Base-by-base conservation (phyloP, 2,113 vertebrate genomes). In the Bambusicola thoracicus region DNA sequence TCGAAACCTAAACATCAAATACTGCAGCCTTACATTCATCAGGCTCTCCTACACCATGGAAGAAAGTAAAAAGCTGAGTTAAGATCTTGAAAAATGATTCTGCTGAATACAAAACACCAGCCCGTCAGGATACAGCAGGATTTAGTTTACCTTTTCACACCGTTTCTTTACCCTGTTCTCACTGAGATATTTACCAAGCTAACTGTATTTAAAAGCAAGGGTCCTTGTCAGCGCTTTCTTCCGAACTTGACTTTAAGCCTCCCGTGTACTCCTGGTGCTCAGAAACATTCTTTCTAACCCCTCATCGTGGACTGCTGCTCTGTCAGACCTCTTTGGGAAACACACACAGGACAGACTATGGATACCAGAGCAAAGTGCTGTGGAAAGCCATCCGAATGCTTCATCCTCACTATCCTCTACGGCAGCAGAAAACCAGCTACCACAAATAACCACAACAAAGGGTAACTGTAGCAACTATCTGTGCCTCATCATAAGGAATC, bases 191-290 rank as follows among this genome's bases (percentile, higher is more conserved):
- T 95, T 96, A 73, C 62, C 78, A 67, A 73, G 55, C 68, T 81
- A 61, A 72, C 62, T 90, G 43, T 92, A 92, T 95, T 94, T 62
- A 70, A 89, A 85, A 79, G 43, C 55, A 66, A 62, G 48, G 95
- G 70, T 93, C 85, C 84, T 90, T 68, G 81, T 83, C 85, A 86
- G 20, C 63, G 29, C 73, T 46, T 55, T 10, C 14, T 36, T 72
- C 3, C 18, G 53, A 41, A 51, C 53, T 67, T 68, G 27, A 87
- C 51, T 92, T 91, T 36, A 67, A 72, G 66, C 70, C 91, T 80
- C 85, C 69, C 55, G 77, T 72, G 74, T 40, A 24, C 58, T 96
- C 34, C 53, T 74, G 49, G 18, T 32, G 49, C 55, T 77, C 62
- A 92, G 29, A 92, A 92, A 83, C 88, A 93, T 12, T 85, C 63